These are phyloP conservation scores for Saccopteryx bilineata DNA, from an alignment of 2,113 vertebrate species.

Conservation along the genomic window DNA sequence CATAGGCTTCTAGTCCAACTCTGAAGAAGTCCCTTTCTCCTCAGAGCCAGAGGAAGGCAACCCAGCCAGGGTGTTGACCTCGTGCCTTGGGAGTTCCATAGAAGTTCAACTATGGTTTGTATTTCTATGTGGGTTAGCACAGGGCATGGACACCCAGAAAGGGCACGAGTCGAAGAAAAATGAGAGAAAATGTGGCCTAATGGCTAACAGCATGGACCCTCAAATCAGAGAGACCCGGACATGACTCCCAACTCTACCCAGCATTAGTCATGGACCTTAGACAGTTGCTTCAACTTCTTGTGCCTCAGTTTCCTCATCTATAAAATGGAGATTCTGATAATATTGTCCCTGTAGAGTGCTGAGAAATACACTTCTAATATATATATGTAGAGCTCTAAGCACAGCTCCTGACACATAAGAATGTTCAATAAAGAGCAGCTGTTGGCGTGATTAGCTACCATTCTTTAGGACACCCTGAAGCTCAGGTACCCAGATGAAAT, in stretches of 20 bases:
- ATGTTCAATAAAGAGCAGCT: neutral
- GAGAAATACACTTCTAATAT: neutral
- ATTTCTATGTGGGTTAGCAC: neutral
- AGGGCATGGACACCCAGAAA: neutral
- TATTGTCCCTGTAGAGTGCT: neutral
- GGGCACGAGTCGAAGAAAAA: neutral
- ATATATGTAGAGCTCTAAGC: neutral
- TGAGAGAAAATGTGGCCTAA: too few species aligned
- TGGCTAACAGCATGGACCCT: too few species aligned
- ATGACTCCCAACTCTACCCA: neutral
- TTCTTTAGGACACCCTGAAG: neutral
- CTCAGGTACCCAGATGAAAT: neutral
- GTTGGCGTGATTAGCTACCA: too few species aligned
- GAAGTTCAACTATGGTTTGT: neutral
- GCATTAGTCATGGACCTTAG: neutral
- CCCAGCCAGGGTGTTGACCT: neutral
- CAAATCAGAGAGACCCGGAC: neutral
- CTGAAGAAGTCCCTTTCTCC: neutral
- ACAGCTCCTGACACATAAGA: neutral
- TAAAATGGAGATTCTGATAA: neutral
- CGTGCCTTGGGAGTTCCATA: neutral
- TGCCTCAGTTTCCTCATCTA: too few species aligned
- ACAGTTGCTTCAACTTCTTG: too few species aligned
- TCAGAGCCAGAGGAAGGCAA: fast-evolving
- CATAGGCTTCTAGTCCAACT: too few species aligned